Evolutionary conservation across 2,888 invertebrate species (phyloP), one percentile per base, ranked within the genome.

Genomic region (Xanthia togata): DNA sequence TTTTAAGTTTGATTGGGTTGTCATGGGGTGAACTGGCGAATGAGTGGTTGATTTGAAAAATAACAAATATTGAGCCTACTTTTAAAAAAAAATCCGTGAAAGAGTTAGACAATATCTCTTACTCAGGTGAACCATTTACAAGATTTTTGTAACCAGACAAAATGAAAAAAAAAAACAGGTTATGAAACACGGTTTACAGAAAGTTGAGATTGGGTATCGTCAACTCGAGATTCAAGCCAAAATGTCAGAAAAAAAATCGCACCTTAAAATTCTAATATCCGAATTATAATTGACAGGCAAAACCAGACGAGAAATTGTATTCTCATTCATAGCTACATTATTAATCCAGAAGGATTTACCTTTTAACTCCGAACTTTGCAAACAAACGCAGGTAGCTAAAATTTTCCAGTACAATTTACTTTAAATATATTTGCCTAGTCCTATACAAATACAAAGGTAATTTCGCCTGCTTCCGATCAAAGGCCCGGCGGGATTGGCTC

Each of bases 401-500:
- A 64, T 44, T 0, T 35, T 0, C 35, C 60, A 12, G 38, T 35
- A 50, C 23, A 44, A 67, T 63, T 67, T 41, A 41, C 5, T 41
- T 55, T 9, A 23, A 53, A 53, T 20, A 73, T 74, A 68, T 75
- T 70, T 76, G 20, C 23, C 2, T 69, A 57, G 31, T 57, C 60
- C 65, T 57, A 11, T 31, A n/a, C 44, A 78, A 69, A 72, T 60
- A 65, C 53, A 68, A 73, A 70, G 26, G 44, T 73, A 62, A 62
- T 70, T 72, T 59, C 31, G 17, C 11, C 59, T 35, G 64, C n/a
- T 6, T 17, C n/a, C 41, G 55, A 78, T 78, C 86, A 76, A 60
- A 75, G 31, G 50, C 84, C 38, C 84, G 62, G 86, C 73, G 74
- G 84, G 86, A 35, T 4, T 12, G n/a, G 50, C 38, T 60, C 71